Evolutionary conservation across 2,113 vertebrate genomes (phyloP).

Genomic region (Ophiodon elongatus): DNA sequence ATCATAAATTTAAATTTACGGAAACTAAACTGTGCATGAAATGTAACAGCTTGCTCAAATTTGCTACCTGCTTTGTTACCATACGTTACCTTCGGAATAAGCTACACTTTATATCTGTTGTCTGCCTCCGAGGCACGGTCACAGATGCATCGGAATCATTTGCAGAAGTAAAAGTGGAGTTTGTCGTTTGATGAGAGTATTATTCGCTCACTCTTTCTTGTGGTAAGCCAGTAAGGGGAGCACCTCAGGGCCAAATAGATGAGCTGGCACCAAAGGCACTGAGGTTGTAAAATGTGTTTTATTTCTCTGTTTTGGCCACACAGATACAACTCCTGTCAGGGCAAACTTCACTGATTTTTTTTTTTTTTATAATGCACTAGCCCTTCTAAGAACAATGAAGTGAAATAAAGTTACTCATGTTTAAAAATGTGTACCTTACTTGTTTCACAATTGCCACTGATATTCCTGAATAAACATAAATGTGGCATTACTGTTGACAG

Average conservation of each 20-base stretch:
- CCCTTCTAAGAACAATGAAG: background rate
- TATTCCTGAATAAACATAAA: background rate
- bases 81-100: slow-evolving; percentile 27
- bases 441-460: background rate
- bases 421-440: background rate
- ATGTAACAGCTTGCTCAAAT: slow-evolving; percentile 61
- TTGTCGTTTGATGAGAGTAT: slow-evolving; percentile 30
- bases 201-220: slow-evolving; percentile 5
- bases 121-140: background rate
- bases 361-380: background rate
- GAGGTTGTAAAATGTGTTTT: slow-evolving; percentile 1
- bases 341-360: background rate
- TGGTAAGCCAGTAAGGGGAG: background rate
- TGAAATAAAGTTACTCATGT: background rate
- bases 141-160: slow-evolving; percentile 7
- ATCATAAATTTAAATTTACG: slow-evolving; percentile 64
- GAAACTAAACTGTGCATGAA: slow-evolving; percentile 61
- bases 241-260: slow-evolving; percentile 48
- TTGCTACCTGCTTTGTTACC: slow-evolving; percentile 35
- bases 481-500: background rate
- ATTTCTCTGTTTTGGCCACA: slow-evolving; percentile 18
- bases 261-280: background rate
- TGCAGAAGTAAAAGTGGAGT: slow-evolving; percentile 24
- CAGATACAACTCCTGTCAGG: background rate
- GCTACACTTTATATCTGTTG: background rate